Evolutionary conservation across 1,140 invertebrate genomes (phyloP).

Genomic region (Panonychus citri): DNA sequence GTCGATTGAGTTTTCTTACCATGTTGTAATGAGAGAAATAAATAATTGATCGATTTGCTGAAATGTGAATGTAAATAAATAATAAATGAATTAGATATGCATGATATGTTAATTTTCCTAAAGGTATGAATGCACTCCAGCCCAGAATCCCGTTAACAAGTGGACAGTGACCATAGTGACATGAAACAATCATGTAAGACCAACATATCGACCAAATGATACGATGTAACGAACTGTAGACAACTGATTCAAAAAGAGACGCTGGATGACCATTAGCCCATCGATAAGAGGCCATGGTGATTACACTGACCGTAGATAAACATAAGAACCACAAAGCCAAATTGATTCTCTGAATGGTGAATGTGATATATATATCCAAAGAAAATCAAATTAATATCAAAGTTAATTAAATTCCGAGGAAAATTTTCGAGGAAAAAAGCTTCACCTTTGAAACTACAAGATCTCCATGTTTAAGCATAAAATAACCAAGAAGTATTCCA

Average conservation of each 20-base stretch:
- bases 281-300: neutral
- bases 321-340: neutral
- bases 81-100: slow-evolving; percentile 12
- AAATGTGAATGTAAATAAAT: slow-evolving; percentile 7
- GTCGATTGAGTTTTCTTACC: too few species aligned
- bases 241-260: neutral
- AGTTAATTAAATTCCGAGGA: too few species aligned
- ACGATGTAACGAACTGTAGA: neutral
- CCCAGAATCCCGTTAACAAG: slow-evolving; percentile 5
- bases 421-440: too few species aligned
- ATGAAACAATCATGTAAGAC: neutral
- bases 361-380: neutral
- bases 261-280: neutral
- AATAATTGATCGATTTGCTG: slow-evolving; percentile 6
- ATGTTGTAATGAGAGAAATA: too few species aligned
- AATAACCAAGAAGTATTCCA: neutral
- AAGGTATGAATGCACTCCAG: slow-evolving; percentile 10
- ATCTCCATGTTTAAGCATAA: neutral
- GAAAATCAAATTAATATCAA: neutral
- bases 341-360: neutral
- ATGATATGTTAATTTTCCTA: slow-evolving; percentile 11
- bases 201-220: neutral
- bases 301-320: neutral
- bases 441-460: neutral
- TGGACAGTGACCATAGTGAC: neutral